Evolutionary conservation across 30 jellyfish, hydroid and myxozoan species (phyloP).

Genomic region (Cassiopea andromeda): DNA sequence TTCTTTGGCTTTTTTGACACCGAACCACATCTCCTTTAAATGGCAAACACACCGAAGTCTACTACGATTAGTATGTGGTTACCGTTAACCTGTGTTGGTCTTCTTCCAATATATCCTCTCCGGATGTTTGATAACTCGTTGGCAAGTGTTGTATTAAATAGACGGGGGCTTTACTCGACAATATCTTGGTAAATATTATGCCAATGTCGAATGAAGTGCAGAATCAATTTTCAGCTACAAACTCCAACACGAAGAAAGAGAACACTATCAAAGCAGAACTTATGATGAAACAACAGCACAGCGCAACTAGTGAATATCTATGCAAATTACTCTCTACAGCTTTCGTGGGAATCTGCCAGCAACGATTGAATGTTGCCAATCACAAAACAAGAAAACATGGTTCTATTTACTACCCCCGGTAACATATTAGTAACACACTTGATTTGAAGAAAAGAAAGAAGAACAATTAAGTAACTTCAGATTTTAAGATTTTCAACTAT

Average conservation of each 20-base stretch:
- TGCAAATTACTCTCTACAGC: too few species aligned
- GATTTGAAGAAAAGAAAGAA: neutral
- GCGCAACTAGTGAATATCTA: too few species aligned
- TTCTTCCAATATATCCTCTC: neutral
- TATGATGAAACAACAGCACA: too few species aligned
- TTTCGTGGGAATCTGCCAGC: too few species aligned
- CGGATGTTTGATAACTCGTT: constrained; percentile 25
- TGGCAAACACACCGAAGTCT: neutral
- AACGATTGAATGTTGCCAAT: too few species aligned
- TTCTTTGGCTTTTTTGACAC: constrained; percentile 52
- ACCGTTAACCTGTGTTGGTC: neutral
- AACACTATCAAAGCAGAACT: too few species aligned
- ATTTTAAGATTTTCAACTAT: neutral
- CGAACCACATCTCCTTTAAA: constrained; percentile 50
- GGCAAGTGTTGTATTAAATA: neutral
- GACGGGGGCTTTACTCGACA: constrained; percentile 36
- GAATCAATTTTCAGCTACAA: too few species aligned
- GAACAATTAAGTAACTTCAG: neutral
- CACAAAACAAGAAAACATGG: neutral
- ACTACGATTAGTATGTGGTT: neutral
- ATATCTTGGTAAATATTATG: too few species aligned
- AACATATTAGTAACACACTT: neutral
- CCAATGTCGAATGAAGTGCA: too few species aligned
- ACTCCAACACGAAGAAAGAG: too few species aligned
- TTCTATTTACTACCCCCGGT: constrained; percentile 6